These are phyloP conservation scores for Pegea sp. DNA, from an alignment of 23 tunicate species.

Conservation along the genomic window DNA sequence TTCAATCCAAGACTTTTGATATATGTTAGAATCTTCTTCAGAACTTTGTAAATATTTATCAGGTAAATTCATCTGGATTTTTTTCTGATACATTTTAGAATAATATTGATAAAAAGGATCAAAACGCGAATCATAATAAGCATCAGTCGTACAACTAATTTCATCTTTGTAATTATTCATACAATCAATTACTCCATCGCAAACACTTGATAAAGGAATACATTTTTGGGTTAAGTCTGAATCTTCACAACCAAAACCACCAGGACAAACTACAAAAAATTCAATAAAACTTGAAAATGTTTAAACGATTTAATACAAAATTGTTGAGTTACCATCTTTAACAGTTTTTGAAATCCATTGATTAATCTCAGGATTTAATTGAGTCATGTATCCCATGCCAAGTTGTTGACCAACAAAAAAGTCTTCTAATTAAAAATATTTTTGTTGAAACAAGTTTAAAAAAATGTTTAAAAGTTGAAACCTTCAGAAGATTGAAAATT, in stretches of 20 bases:
- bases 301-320: no score
- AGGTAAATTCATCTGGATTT: not conserved
- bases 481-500: no score
- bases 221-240: slow-evolving; percentile 14
- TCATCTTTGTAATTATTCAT: slow-evolving; percentile 41
- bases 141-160: slow-evolving; percentile 42
- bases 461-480: no score
- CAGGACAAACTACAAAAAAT: slow-evolving; percentile 96
- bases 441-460: no score
- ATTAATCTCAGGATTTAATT: slow-evolving; percentile 11
- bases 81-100: not conserved
- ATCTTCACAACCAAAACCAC: slow-evolving; percentile 60
- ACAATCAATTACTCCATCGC: slow-evolving; percentile 77
- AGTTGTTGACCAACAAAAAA: no score
- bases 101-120: slow-evolving; percentile 45
- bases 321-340: slow-evolving; percentile 34
- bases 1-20: no score
- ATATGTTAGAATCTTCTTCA: no score
- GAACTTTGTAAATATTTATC: not conserved
- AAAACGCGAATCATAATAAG: slow-evolving; percentile 20
- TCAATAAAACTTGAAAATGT: no score
- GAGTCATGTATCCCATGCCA: slow-evolving; percentile 33
- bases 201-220: slow-evolving; percentile 24
- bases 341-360: slow-evolving; percentile 39
- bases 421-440: no score